Evolutionary conservation across 2,888 invertebrate species (phyloP).

Genomic region (Melieria crassipennis): DNA sequence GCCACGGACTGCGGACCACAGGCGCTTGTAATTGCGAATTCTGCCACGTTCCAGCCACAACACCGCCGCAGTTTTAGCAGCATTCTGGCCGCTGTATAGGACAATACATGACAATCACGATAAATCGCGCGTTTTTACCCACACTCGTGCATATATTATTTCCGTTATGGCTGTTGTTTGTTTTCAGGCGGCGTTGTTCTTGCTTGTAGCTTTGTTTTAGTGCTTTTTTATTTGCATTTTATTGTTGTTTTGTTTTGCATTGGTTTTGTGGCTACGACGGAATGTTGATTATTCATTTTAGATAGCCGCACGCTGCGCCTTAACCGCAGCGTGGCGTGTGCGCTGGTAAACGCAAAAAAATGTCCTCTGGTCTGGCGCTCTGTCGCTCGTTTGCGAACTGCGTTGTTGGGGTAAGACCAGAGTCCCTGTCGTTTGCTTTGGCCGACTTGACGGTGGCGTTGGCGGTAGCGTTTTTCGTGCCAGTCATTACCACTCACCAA

Average conservation of each 20-base stretch:
- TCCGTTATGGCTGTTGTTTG: too few relatives aligned
- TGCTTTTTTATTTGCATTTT: background rate
- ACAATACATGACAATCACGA: background rate
- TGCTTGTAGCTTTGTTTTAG: background rate
- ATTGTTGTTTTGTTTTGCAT: too few relatives aligned
- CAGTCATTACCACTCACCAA: constrained; percentile 4
- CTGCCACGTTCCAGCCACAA: too few relatives aligned
- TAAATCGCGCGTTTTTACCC: background rate
- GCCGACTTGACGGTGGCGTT: too few relatives aligned
- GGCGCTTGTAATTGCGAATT: too few relatives aligned
- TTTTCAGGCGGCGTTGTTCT: too few relatives aligned
- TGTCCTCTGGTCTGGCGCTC: background rate
- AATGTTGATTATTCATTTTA: constrained; percentile 18
- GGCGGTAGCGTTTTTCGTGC: background rate
- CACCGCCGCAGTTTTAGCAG: background rate
- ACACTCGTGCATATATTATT: too few relatives aligned
- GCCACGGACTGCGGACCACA: too few relatives aligned
- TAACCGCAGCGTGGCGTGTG: too few relatives aligned
- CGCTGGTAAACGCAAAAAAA: background rate
- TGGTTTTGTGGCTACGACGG: background rate
- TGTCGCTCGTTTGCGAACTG: background rate
- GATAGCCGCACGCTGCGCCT: background rate
- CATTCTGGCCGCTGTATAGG: background rate
- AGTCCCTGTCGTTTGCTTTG: too few relatives aligned
- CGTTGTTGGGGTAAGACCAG: background rate